phyloP scores from a whole-genome alignment of 2,113 vertebrate genomes.

The Prinia subflava region DNA sequence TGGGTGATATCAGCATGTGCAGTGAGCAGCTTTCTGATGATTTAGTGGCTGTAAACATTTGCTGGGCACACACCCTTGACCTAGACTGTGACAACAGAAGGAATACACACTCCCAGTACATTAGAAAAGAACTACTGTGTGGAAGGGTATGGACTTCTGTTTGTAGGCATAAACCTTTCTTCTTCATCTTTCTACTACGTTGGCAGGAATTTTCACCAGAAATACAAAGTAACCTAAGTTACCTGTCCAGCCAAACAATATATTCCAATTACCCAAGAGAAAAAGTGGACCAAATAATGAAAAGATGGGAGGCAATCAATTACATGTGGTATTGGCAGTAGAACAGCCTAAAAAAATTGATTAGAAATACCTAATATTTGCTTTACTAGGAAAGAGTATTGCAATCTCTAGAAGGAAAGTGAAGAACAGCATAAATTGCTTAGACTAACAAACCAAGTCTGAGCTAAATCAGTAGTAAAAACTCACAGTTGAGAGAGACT shows the following conservation, averaged over 20 bases:
- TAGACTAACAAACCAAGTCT: neutral
- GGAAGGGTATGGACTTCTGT: neutral
- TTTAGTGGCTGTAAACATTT: neutral
- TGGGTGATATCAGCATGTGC: fast-evolving
- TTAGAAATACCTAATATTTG: neutral
- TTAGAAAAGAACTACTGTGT: neutral
- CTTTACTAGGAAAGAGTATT: neutral
- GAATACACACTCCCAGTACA: fast-evolving
- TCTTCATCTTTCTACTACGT: neutral
- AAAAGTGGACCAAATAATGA: neutral
- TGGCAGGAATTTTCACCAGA: neutral
- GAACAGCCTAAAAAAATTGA: neutral
- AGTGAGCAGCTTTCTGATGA: neutral
- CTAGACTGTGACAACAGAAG: neutral
- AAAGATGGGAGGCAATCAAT: neutral
- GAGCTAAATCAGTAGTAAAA: neutral
- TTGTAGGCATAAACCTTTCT: neutral
- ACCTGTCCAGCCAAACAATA: neutral
- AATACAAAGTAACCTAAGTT: neutral
- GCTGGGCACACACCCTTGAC: neutral
- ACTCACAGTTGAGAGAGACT: neutral
- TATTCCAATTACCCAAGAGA: neutral
- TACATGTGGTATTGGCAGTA: neutral
- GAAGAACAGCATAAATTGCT: neutral
- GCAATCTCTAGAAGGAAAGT: neutral